Evolutionary conservation across 1,140 invertebrate species (phyloP), one percentile per base, ranked within the genome.

Genomic region (Colletes gigas): DNA sequence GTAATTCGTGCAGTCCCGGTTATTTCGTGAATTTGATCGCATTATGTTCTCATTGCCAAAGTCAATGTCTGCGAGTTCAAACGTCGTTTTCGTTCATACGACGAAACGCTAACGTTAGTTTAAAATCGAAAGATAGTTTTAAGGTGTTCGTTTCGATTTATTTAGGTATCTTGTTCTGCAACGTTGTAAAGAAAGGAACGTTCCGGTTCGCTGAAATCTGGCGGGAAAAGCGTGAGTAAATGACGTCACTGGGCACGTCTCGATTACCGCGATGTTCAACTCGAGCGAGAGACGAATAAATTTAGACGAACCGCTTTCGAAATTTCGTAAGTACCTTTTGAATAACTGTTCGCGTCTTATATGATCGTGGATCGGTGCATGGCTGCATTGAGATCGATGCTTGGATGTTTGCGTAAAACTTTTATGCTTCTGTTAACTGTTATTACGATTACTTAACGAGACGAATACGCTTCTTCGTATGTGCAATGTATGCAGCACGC

Each of bases 401-500:
- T 73, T 50, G 17, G 21, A 47, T 8, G 3, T 57, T 4, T 8
- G 19, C 4, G 15, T 14, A 12, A 39, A 55, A 78, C n/a, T 72
- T 68, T 60, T 60, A 70, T 67, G 15, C 30, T 68, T 21, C 55
- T 14, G 66, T 60, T 19, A 67, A 57, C 54, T 9, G 41, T 68
- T 59, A 59, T 78, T 70, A 69, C 44, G 68, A 78, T 78, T 63
- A 63, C 41, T 78, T 39, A 54, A 78, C 68, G 19, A 63, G 47
- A 3, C 66, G 57, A 44, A 62, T 9, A 63, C 19, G 30, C 15
- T 55, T 71, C 59, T 71, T 69, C 30, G 19, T 62, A 21, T 19
- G 47, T 62, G 60, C 3, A 19, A 5, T 15, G n/a, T 39, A 63
- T 10, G 21, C 21, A 15, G 3, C 8, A 12, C 4, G 17, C 8